Base-by-base conservation (phyloP, 2,113 vertebrate species). In the Atrichornis clamosus region DNA sequence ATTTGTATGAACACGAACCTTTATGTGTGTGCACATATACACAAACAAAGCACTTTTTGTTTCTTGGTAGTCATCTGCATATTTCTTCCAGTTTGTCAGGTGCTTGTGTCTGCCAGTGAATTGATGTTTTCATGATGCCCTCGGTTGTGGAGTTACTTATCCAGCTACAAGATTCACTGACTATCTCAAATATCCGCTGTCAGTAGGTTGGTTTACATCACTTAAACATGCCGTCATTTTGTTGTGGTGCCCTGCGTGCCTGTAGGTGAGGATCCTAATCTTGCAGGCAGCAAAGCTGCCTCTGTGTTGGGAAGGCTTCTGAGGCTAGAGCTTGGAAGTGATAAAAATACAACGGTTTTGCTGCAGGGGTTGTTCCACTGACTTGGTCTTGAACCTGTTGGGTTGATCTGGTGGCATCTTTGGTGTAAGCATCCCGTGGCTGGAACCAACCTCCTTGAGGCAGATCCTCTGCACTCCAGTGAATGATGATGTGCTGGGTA, bases 21-120 rank as follows among this genome's bases (percentile, higher is more conserved):
- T 87, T 11, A 1, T 15, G 15, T 30, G 28, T 77, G 19, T 16
- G 19, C 0, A 0, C 44, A 15, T 32, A n/a, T 5, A 42, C 2
- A 24, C 6, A 79, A n/a, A 46, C 7, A 22, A 30, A 74, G 7
- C 10, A 23, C 30, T 49, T 82, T 74, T 53, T 90, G 9, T 13
- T 72, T 89, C 9, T 73, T 17, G 68, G 9, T n/a, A 68, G 17
- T 58, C 5, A 68, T 32, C 12, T 53, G 30, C 53, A 27, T 28
- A 23, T 75, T 90, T 68, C 14, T 80, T 83, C 16, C 2, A 8
- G n/a, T 68, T 80, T 77, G 14, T 21, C 15, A 39, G 41, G 18
- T 73, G 13, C 2, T 9, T n/a, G 18, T 70, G 50, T 64, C 60
- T 84, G 50, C 53, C 12, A 44, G 8, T 37, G n/a, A 80, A 81